Evolutionary conservation across 1,140 invertebrate species (phyloP), one percentile per base, ranked within the genome.

Genomic region (Solenopsis fugax): DNA sequence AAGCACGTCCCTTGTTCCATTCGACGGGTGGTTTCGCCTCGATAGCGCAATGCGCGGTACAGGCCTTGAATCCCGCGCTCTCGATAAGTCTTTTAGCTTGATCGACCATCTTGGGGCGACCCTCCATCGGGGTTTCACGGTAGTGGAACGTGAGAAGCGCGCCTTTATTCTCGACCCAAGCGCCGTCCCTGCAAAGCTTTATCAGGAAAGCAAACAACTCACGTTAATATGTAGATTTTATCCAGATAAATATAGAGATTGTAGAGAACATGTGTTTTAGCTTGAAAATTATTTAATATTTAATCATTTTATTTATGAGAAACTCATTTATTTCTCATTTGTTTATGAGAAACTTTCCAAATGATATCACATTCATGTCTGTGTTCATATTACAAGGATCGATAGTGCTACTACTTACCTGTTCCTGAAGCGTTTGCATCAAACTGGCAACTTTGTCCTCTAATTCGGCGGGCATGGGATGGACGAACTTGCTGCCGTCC

Each of bases 131-230:
- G 0, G 97, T 97, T 94, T 98, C 98, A 5, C 98, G 96, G 95
- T 98, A 98, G 93, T 99, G 98, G 95, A 98, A 98, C 2, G 98
- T 98, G 29, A 99, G 95, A 1, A 98, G 93, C 0, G 98, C 97
- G 13, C 98, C 98, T 95, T 99, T 99, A 93, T 98, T 98, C 93
- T 99, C 98, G 1, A 98, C 98, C 98, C 98, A 98, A 1, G 98
- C 98, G 45, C 98, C 98, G 89, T 98, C 97, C 88, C 96, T 97
- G 92, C 98, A 98, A 10, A 98, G 96, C 96, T 97, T 86, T 34
- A 62, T 16, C 37, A 77, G 65, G 13, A 58, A 24, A 76, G 78
- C 4, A 77, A 56, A 69, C 21, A 7, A 21, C 10, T 58, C 2
- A 64, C 2, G 16, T 54, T 45, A 29, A 82, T 73, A 37, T 67